Evolutionary conservation across 2,888 invertebrate species (phyloP).

Genomic region (Ectobius pallidus): DNA sequence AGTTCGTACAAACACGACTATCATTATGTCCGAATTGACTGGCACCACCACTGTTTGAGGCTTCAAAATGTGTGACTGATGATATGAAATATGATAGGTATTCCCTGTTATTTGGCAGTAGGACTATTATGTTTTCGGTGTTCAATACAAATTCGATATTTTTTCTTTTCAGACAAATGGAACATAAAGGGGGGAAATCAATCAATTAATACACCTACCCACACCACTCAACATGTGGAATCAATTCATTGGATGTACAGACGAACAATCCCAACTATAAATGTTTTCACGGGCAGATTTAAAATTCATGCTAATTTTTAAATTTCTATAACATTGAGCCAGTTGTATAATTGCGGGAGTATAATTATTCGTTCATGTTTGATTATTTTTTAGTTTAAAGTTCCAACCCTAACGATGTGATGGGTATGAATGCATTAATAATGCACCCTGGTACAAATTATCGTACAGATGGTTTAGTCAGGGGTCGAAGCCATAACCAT

Average conservation of each 20-base stretch:
- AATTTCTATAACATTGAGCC: background rate
- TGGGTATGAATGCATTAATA: background rate
- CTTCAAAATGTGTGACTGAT: background rate
- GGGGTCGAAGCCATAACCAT: no score
- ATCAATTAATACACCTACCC: background rate
- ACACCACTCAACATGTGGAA: no score
- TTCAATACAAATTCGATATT: conserved; percentile 12
- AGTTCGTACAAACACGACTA: background rate
- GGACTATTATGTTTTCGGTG: conserved; percentile 11
- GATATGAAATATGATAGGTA: conserved; percentile 11
- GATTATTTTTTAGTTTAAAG: background rate
- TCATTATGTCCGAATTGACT: conserved; percentile 5
- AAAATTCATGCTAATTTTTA: background rate
- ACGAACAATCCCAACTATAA: background rate
- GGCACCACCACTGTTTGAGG: background rate
- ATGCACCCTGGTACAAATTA: background rate
- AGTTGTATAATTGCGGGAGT: background rate
- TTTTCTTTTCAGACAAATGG: background rate
- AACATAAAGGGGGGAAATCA: conserved; percentile 2
- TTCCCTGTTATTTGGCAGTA: background rate
- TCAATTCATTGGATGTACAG: background rate
- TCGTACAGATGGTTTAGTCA: no score
- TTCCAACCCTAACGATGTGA: background rate
- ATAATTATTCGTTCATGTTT: background rate
- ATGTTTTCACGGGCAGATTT: conserved; percentile 1